phyloP scores from a whole-genome alignment of 2,888 invertebrate species.

The Lasioglossum calceatum region DNA sequence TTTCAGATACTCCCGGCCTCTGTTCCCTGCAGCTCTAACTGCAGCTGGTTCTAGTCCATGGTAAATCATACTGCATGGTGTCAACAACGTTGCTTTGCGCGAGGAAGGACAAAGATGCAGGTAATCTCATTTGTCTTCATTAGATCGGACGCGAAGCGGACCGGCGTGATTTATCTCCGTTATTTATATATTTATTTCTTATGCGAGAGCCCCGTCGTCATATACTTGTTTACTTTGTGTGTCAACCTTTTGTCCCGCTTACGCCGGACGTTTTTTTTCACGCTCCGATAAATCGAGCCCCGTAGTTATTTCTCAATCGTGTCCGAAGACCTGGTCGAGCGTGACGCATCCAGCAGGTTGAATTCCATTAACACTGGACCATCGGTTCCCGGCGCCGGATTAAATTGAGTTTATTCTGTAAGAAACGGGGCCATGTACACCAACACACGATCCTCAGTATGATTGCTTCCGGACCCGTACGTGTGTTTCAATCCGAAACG shows the following conservation, averaged over 20 bases:
- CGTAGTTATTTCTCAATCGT: constrained; percentile 56
- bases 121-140: constrained; percentile 16
- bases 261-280: constrained; percentile 21
- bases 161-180: neutral
- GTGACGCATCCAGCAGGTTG: constrained; percentile 48
- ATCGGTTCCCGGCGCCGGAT: constrained; percentile 55
- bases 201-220: neutral
- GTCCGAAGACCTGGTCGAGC: constrained; percentile 49
- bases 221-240: neutral
- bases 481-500: constrained; percentile 33
- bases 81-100: constrained; percentile 24
- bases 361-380: constrained; percentile 63
- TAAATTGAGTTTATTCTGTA: constrained; percentile 66
- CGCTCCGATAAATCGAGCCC: constrained; percentile 48
- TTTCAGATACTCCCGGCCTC: constrained; percentile 9
- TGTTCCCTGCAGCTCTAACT: neutral
- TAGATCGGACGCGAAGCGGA: neutral
- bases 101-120: constrained; percentile 25
- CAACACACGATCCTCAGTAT: neutral
- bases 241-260: neutral
- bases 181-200: constrained; percentile 10
- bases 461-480: constrained; percentile 30
- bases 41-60: neutral
- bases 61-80: constrained; percentile 27
- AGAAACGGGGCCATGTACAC: constrained; percentile 43